Evolutionary conservation across 2,113 vertebrate species (phyloP).

Genomic region (Hypanus sabinus): DNA sequence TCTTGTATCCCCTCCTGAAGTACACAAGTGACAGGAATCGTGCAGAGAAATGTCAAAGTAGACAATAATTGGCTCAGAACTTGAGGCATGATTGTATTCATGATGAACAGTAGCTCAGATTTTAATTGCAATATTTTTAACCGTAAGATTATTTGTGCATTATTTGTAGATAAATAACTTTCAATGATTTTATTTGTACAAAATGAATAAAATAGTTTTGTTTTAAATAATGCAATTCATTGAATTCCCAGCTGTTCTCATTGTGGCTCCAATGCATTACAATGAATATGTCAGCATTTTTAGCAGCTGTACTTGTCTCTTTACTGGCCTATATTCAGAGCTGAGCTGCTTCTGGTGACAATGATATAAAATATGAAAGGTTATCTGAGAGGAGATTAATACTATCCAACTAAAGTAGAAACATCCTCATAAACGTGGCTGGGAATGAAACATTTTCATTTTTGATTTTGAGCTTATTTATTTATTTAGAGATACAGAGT

Average conservation of each 20-base stretch:
- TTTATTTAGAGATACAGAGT: too few species aligned
- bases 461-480: neutral
- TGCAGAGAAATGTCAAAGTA: neutral
- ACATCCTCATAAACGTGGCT: neutral
- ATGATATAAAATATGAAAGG: neutral
- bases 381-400: neutral
- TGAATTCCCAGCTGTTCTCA: neutral
- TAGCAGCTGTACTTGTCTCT: neutral
- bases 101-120: neutral
- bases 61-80: neutral
- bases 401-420: neutral
- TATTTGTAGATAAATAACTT: neutral
- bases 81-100: neutral
- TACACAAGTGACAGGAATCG: neutral
- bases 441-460: neutral
- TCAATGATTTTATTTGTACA: neutral
- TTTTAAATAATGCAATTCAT: neutral
- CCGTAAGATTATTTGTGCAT: neutral
- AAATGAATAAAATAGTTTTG: neutral
- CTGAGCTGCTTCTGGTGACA: neutral
- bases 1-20: neutral
- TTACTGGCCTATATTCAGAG: neutral
- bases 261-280: neutral
- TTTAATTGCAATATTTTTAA: neutral
- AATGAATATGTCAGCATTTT: neutral